Evolutionary conservation across 2,797 vertebrate genomes (phyloP).

Genomic region (Heteromormyrus szaboi): DNA sequence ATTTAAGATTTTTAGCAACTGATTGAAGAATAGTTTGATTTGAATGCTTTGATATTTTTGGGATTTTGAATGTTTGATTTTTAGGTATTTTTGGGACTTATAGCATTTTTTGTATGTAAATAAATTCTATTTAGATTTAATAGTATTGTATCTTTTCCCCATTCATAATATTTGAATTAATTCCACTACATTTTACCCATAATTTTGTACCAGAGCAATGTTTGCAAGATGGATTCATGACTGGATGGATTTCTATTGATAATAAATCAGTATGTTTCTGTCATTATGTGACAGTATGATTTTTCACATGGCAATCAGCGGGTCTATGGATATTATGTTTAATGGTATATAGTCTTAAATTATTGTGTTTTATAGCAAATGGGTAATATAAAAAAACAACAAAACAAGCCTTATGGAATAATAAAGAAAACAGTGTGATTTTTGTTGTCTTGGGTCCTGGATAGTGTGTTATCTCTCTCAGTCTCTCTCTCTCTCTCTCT

Average conservation of each 20-base stretch:
- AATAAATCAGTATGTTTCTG: neutral
- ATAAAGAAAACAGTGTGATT: neutral
- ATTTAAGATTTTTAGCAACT: neutral
- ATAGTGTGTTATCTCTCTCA: neutral
- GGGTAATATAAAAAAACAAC: neutral
- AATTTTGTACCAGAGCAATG: neutral
- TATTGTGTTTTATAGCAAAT: neutral
- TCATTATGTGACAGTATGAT: neutral
- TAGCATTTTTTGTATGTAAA: neutral
- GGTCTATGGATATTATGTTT: neutral
- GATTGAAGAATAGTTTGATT: neutral
- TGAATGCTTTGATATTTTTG: neutral
- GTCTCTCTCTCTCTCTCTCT: neutral
- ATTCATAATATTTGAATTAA: neutral
- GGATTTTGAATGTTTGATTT: neutral
- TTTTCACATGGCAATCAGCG: neutral
- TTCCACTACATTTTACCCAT: neutral
- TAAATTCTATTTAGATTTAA: neutral
- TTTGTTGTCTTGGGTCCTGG: neutral
- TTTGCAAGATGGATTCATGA: neutral
- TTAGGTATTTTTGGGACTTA: neutral
- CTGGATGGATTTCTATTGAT: neutral
- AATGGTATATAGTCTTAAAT: neutral
- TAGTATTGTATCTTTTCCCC: neutral
- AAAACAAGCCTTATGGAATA: neutral